Conservation (phyloP, 2,888 invertebrate genomes). For the Drosophila acutilabella region DNA sequence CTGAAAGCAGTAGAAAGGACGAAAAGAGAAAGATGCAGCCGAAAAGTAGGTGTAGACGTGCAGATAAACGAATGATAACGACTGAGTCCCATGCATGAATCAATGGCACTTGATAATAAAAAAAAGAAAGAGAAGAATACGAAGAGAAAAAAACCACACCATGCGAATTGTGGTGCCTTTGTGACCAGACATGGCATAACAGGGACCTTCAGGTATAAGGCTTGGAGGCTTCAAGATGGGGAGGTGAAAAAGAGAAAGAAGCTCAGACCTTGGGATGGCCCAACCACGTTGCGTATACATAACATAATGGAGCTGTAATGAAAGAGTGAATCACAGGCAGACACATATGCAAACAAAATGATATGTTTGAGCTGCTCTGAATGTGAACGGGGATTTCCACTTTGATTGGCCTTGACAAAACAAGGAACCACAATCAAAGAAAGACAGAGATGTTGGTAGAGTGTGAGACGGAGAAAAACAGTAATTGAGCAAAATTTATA, state of each 20-base stretch:
- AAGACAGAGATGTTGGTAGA: neutral
- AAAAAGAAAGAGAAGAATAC: neutral
- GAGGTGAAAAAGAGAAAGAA: neutral
- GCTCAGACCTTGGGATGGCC: conserved; percentile 3
- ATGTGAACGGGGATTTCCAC: conserved; percentile 39
- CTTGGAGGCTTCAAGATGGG: too few relatives aligned
- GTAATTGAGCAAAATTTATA: conserved; percentile 30
- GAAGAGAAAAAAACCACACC: conserved; percentile 15
- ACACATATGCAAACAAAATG: conserved; percentile 40
- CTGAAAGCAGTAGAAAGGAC: conserved; percentile 21
- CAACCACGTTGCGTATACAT: conserved; percentile 22
- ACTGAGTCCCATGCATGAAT: conserved; percentile 53
- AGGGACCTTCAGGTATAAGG: conserved; percentile 4
- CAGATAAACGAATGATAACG: conserved; percentile 55
- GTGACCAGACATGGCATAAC: conserved; percentile 24
- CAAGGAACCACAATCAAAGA: conserved; percentile 4
- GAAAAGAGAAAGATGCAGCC: neutral
- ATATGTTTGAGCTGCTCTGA: conserved; percentile 33
- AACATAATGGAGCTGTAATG: conserved; percentile 60
- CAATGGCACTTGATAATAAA: conserved; percentile 50
- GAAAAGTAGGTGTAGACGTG: conserved; percentile 2
- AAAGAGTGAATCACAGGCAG: conserved; percentile 59
- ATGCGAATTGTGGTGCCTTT: conserved; percentile 16
- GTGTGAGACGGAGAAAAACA: neutral
- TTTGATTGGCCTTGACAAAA: conserved; percentile 63